Percentiles rank a stretch among this genome's conserved stretches.
Conservation (phyloP, 1,140 invertebrate species). For the Polypedilum pembai region DNA sequence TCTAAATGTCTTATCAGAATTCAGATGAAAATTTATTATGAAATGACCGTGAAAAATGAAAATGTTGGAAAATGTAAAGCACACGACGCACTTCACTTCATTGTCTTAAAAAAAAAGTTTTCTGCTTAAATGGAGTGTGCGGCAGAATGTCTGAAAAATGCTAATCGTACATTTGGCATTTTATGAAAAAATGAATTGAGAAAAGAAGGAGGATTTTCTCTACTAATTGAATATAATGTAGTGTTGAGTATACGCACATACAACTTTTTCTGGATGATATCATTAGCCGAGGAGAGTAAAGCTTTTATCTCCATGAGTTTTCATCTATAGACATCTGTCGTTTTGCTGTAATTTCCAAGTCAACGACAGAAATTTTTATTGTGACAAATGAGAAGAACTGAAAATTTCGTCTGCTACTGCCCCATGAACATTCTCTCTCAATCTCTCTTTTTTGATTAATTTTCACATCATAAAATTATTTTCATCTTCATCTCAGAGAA, state of each 20-base stretch:
- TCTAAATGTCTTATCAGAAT: not conserved
- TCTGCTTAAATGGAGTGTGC: not conserved
- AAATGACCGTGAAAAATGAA: conserved; percentile 18
- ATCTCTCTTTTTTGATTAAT: not conserved
- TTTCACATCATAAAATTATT: conserved; percentile 2
- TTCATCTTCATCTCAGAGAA: no score
- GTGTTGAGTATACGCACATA: no score
- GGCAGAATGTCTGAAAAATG: not conserved
- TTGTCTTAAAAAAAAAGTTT: not conserved
- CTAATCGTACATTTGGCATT: not conserved
- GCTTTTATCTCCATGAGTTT: no score
- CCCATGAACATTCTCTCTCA: no score
- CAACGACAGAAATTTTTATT: no score
- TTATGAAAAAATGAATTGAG: no score
- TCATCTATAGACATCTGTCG: no score
- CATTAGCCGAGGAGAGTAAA: no score
- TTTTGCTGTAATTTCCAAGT: no score
- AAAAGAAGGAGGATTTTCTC: not conserved
- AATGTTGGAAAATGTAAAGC: not conserved
- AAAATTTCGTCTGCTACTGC: no score
- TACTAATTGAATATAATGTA: not conserved
- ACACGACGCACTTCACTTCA: not conserved
- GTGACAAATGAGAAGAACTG: no score
- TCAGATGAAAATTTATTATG: not conserved
- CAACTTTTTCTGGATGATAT: no score